A percentile compares a stretch with the other conserved stretches of the same genome.
phyloP scores from a whole-genome alignment of 2,888 invertebrate species.

The Elmis aenea region DNA sequence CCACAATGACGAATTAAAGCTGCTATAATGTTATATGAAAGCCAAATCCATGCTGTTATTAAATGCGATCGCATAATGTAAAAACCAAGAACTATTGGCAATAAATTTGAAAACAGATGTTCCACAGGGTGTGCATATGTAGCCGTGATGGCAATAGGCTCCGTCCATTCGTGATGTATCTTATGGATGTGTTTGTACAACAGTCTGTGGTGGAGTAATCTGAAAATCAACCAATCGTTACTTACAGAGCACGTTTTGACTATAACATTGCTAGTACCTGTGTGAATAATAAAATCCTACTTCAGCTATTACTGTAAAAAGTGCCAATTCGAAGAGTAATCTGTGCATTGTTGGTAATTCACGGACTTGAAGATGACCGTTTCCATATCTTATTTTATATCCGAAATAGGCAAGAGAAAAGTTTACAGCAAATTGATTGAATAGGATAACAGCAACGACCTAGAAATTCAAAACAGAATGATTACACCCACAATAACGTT shows the following conservation, averaged over 20 bases:
- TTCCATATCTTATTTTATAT: slow-evolving; percentile 59
- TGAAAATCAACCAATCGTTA: slow-evolving; percentile 41
- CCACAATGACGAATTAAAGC: slow-evolving; percentile 80
- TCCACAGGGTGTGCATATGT: slow-evolving; percentile 76
- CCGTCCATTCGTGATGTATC: slow-evolving; percentile 84
- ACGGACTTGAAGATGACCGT: slow-evolving; percentile 61
- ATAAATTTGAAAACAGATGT: slow-evolving; percentile 70
- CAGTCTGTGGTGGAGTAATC: slow-evolving; percentile 66
- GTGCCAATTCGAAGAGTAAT: slow-evolving; percentile 66
- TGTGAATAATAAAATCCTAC: slow-evolving; percentile 81
- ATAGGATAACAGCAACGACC: slow-evolving; percentile 64
- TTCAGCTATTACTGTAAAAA: slow-evolving; percentile 73
- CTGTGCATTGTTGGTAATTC: slow-evolving; percentile 74
- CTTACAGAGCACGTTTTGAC: not conserved
- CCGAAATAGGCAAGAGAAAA: slow-evolving; percentile 58
- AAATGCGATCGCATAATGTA: slow-evolving; percentile 70
- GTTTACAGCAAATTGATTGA: slow-evolving; percentile 70
- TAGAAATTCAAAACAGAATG: no score
- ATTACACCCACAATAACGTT: no score
- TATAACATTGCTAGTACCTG: slow-evolving; percentile 53
- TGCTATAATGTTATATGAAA: slow-evolving; percentile 66
- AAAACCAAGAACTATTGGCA: slow-evolving; percentile 72
- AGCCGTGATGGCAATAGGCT: slow-evolving; percentile 77
- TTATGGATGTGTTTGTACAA: slow-evolving; percentile 81
- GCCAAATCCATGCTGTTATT: slow-evolving; percentile 76